These are phyloP conservation scores for Todiramphus chloris DNA, from an alignment of 2,113 vertebrate species.

Conservation along the genomic window DNA sequence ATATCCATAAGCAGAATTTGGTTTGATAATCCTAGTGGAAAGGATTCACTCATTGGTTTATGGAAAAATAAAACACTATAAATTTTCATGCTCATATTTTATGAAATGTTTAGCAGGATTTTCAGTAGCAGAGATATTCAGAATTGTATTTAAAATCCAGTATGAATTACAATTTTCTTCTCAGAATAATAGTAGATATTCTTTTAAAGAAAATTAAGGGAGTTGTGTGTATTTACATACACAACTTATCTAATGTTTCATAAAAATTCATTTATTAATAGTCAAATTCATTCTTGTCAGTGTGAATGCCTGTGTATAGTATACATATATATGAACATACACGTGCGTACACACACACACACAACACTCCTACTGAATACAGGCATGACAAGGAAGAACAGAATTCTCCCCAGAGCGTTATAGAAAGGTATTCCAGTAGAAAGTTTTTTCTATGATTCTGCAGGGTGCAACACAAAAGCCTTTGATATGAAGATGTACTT, in stretches of 20 bases:
- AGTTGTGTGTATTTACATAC: not conserved
- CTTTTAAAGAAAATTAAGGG: not conserved
- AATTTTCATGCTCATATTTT: not conserved
- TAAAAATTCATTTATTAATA: not conserved
- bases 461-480: not conserved
- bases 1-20: not conserved
- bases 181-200: not conserved
- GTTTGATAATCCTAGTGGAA: not conserved
- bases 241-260: not conserved
- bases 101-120: not conserved
- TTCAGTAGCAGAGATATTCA: not conserved
- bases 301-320: not conserved
- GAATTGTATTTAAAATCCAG: not conserved
- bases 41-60: not conserved
- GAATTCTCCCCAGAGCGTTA: not conserved
- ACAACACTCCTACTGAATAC: no score
- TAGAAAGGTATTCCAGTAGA: not conserved
- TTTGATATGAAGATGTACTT: not conserved
- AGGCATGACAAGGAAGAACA: not conserved
- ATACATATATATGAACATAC: no score
- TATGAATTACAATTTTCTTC: not conserved
- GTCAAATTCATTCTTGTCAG: not conserved
- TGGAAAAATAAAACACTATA: not conserved
- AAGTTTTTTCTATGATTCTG: not conserved
- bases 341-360: rapidly evolving